Evolutionary conservation across 1,140 invertebrate genomes (phyloP).

Genomic region (Brachionus rubens): DNA sequence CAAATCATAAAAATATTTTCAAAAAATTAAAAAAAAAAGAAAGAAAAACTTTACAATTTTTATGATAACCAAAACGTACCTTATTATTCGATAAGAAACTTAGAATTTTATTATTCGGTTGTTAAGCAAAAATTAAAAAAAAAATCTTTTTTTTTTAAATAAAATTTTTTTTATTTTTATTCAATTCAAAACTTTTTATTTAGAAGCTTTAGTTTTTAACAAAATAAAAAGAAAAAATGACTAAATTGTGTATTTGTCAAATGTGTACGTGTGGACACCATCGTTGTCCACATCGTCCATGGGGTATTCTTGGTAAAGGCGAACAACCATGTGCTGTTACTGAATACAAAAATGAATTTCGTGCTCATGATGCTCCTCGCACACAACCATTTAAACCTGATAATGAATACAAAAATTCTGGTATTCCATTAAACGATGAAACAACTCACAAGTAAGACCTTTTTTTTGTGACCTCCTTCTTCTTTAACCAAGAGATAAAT

Average conservation of each 20-base stretch:
- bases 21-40: not conserved
- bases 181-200: not conserved
- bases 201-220: not conserved
- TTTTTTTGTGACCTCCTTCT: too few species aligned
- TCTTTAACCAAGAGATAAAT: too few species aligned
- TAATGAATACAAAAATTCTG: conserved; percentile 31
- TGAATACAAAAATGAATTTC: conserved; percentile 56
- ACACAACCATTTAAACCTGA: conserved; percentile 48
- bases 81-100: too few species aligned
- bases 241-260: conserved; percentile 55
- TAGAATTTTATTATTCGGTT: not conserved
- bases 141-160: not conserved
- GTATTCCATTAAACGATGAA: conserved; percentile 49
- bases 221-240: conserved; percentile 47
- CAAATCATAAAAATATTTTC: too few species aligned
- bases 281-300: conserved; percentile 54
- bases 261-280: conserved; percentile 58
- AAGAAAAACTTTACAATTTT: not conserved
- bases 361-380: conserved; percentile 49
- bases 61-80: not conserved
- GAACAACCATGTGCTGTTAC: conserved; percentile 52
- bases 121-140: not conserved
- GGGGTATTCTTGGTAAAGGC: conserved; percentile 49
- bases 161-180: not conserved
- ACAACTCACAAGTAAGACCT: conserved; percentile 51